These are phyloP conservation scores for Haliclona indistincta DNA, from an alignment of 37 sponge, comb jelly and placozoan species.

Conservation along the genomic window DNA sequence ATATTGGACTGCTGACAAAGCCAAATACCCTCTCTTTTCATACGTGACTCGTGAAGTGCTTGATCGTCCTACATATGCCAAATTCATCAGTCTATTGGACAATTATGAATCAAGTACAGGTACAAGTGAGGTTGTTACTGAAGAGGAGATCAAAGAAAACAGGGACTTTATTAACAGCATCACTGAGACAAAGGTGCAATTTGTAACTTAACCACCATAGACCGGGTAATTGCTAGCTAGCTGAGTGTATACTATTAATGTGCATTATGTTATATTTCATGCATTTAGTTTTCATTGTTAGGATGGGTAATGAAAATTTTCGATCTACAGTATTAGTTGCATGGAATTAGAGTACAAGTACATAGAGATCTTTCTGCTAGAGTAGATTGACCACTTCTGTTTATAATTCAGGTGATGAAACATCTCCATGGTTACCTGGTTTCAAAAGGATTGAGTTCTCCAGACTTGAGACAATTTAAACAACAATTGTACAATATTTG, in stretches of 20 bases:
- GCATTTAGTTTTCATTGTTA: not conserved
- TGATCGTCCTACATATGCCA: conserved; percentile 65
- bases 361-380: too few relatives aligned
- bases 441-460: conserved; percentile 56
- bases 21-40: conserved; percentile 71
- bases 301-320: not conserved
- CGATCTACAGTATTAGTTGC: too few relatives aligned
- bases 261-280: not conserved
- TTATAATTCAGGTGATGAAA: conserved; percentile 72
- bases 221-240: not conserved
- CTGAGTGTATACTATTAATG: not conserved
- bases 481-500: conserved; percentile 83
- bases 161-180: conserved; percentile 78
- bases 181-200: conserved; percentile 46
- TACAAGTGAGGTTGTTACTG: conserved; percentile 71
- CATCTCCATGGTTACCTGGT: conserved; percentile 68
- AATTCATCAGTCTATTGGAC: conserved; percentile 86
- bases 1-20: conserved; percentile 64
- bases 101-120: conserved; percentile 87
- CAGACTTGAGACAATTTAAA: conserved; percentile 66
- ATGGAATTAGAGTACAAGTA: too few relatives aligned
- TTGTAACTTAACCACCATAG: not conserved
- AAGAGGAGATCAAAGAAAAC: conserved; percentile 80
- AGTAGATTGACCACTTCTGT: too few relatives aligned
- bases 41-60: conserved; percentile 70